phyloP scores from a whole-genome alignment of 2,888 invertebrate genomes.

The Cyaniris semiargus region DNA sequence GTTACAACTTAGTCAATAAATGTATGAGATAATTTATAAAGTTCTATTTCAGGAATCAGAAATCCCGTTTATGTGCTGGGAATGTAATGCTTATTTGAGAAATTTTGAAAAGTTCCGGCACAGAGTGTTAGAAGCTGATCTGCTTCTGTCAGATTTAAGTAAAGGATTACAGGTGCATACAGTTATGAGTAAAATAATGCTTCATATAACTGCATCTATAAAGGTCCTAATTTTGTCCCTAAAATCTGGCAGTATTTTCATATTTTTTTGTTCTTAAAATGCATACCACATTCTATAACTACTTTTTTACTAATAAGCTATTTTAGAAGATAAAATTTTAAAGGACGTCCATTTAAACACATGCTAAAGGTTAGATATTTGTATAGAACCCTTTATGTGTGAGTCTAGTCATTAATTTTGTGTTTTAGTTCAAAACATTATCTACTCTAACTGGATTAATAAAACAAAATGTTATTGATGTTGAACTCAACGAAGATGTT shows the following conservation, averaged over 20 bases:
- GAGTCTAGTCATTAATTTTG: background rate
- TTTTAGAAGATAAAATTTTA: too few relatives aligned
- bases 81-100: constrained; percentile 54
- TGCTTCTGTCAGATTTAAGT: constrained; percentile 46
- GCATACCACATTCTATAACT: too few relatives aligned
- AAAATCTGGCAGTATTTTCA: too few relatives aligned
- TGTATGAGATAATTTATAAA: background rate
- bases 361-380: background rate
- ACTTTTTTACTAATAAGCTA: too few relatives aligned
- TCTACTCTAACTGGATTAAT: background rate
- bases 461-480: background rate
- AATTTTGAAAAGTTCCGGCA: constrained; percentile 50
- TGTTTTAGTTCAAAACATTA: constrained; percentile 44
- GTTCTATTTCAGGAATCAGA: constrained; percentile 41
- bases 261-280: too few relatives aligned
- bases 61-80: constrained; percentile 56
- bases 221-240: too few relatives aligned
- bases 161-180: constrained; percentile 20
- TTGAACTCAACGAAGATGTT: constrained; percentile 32
- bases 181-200: background rate
- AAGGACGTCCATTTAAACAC: too few relatives aligned
- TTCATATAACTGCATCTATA: too few relatives aligned
- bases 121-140: constrained; percentile 48
- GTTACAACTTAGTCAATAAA: too few relatives aligned
- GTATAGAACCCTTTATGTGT: background rate